Conservation (phyloP, 1,140 invertebrate genomes). For the Pseudomyrmex cubaensis region DNA sequence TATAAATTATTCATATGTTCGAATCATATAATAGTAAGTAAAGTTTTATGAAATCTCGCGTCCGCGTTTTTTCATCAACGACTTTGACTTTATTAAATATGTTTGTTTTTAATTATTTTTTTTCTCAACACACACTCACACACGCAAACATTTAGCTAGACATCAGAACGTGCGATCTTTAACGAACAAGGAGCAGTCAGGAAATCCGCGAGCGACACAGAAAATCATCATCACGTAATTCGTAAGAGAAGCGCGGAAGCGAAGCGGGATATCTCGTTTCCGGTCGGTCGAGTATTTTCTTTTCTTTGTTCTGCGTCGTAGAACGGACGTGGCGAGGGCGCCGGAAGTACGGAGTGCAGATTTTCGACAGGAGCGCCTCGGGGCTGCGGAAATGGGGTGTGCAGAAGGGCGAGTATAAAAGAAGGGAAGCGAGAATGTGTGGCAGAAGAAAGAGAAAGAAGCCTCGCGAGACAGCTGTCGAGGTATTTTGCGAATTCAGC, state of each 20-base stretch:
- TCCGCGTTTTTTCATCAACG: too few species aligned
- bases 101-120: too few species aligned
- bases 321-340: conserved; percentile 6
- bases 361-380: conserved; percentile 52
- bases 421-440: conserved; percentile 12
- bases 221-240: conserved; percentile 29
- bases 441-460: conserved; percentile 30
- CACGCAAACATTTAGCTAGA: neutral
- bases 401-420: conserved; percentile 26
- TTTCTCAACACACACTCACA: too few species aligned
- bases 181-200: neutral
- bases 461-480: conserved; percentile 46
- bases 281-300: conserved; percentile 54
- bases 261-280: conserved; percentile 31
- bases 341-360: conserved; percentile 63
- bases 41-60: too few species aligned
- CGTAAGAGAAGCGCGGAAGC: conserved; percentile 13
- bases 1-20: too few species aligned
- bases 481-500: conserved; percentile 62
- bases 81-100: neutral
- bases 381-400: conserved; percentile 58
- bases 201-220: neutral
- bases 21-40: too few species aligned
- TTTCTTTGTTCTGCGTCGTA: conserved; percentile 51
- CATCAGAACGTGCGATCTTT: neutral